Conservation (phyloP, 2,797 vertebrate genomes). For the Myotis planiceps region DNA sequence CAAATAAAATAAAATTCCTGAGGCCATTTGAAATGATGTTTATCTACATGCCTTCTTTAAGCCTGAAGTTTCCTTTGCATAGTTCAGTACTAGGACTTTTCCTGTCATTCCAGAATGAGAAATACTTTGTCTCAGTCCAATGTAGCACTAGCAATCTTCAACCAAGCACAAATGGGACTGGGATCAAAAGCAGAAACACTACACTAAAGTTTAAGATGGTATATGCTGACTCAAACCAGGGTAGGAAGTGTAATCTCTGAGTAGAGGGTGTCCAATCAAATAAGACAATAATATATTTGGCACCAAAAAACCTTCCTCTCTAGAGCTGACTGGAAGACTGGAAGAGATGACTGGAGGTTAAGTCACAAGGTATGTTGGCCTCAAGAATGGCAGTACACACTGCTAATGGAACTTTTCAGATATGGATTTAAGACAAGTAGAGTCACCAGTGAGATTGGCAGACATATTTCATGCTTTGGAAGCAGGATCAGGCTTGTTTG, state of each 20-base stretch:
- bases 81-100: not conserved
- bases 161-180: not conserved
- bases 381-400: not conserved
- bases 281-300: not conserved
- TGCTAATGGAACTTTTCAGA: not conserved
- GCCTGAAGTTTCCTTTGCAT: slow-evolving; percentile 34
- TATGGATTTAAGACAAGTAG: not conserved
- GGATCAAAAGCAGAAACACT: slow-evolving; percentile 45
- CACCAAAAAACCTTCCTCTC: not conserved
- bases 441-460: not conserved
- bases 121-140: slow-evolving; percentile 32
- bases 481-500: not conserved
- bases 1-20: slow-evolving; percentile 45
- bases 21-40: not conserved
- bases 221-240: slow-evolving; percentile 41
- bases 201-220: not conserved
- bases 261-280: not conserved
- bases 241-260: not conserved
- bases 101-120: slow-evolving; percentile 10
- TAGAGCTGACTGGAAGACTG: not conserved
- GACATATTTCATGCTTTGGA: not conserved
- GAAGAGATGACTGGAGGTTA: not conserved
- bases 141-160: not conserved
- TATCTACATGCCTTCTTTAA: not conserved
- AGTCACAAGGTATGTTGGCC: not conserved